Evolutionary conservation across 2,888 invertebrate genomes (phyloP).

Genomic region (Diaphora mendica): DNA sequence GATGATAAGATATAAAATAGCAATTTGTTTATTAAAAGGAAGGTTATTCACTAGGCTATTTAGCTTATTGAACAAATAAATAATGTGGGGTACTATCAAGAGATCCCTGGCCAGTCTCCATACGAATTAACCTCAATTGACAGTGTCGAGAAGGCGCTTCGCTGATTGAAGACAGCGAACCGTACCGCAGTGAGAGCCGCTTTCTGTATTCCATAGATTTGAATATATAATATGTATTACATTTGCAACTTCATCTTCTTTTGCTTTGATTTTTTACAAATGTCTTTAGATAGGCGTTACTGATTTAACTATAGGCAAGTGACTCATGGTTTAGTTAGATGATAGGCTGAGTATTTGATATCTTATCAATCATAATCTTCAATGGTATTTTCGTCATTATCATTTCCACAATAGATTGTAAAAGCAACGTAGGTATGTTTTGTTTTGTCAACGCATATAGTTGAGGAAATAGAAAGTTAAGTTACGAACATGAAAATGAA

Average conservation of each 20-base stretch:
- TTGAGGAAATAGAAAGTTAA: conserved; percentile 16
- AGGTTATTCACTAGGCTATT: conserved; percentile 72
- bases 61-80: conserved; percentile 82
- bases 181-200: conserved; percentile 68
- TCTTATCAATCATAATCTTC: conserved; percentile 49
- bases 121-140: conserved; percentile 86
- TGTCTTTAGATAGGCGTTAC: conserved; percentile 4
- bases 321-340: conserved; percentile 28
- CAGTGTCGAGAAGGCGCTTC: conserved; percentile 81
- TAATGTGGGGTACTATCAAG: conserved; percentile 78
- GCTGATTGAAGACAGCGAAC: conserved; percentile 81
- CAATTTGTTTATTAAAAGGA: conserved; percentile 60
- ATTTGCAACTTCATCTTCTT: conserved; percentile 38
- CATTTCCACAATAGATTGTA: background rate
- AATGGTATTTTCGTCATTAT: conserved; percentile 22
- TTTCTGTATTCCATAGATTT: conserved; percentile 66
- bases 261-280: conserved; percentile 13
- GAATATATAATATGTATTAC: conserved; percentile 59
- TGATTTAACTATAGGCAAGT: conserved; percentile 13
- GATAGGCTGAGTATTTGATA: conserved; percentile 33
- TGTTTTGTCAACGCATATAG: background rate
- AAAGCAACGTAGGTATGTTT: conserved; percentile 1
- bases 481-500: conserved; percentile 21
- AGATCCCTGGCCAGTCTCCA: conserved; percentile 82
- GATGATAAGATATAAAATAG: conserved; percentile 51